Evolutionary conservation across 2,888 invertebrate species (phyloP).

Genomic region (Encarsia formosa): DNA sequence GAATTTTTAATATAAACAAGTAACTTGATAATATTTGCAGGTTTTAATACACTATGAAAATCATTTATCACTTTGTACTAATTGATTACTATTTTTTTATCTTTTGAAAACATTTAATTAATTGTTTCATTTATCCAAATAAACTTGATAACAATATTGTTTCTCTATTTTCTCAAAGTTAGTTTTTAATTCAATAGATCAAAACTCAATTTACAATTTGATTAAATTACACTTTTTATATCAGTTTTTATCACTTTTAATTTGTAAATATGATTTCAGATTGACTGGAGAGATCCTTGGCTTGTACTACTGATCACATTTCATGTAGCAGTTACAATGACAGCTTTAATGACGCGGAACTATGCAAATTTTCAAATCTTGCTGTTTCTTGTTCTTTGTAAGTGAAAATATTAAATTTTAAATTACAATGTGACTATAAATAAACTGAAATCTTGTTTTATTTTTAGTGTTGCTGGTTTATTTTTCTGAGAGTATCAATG

Average conservation of each 20-base stretch:
- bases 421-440: too few relatives aligned
- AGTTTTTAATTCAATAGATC: not conserved
- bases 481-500: conserved; percentile 86
- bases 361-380: conserved; percentile 83
- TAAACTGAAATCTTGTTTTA: too few relatives aligned
- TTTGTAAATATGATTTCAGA: conserved; percentile 58
- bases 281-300: conserved; percentile 89
- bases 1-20: too few relatives aligned
- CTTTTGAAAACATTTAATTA: too few relatives aligned
- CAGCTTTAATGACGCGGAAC: conserved; percentile 76
- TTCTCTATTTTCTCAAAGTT: too few relatives aligned
- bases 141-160: too few relatives aligned
- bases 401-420: conserved; percentile 50
- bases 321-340: conserved; percentile 73
- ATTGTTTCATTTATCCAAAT: too few relatives aligned
- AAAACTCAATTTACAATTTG: not conserved
- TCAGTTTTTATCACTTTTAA: too few relatives aligned
- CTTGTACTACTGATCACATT: conserved; percentile 71
- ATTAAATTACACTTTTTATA: not conserved
- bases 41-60: too few relatives aligned
- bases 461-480: conserved; percentile 79
- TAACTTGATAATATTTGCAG: too few relatives aligned
- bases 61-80: too few relatives aligned
- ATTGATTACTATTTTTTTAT: too few relatives aligned
- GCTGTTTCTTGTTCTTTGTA: conserved; percentile 74